Percentiles rank a stretch among this genome's conserved stretches.
phyloP scores from a whole-genome alignment of 2,113 vertebrate species.

The Caranx melampygus region DNA sequence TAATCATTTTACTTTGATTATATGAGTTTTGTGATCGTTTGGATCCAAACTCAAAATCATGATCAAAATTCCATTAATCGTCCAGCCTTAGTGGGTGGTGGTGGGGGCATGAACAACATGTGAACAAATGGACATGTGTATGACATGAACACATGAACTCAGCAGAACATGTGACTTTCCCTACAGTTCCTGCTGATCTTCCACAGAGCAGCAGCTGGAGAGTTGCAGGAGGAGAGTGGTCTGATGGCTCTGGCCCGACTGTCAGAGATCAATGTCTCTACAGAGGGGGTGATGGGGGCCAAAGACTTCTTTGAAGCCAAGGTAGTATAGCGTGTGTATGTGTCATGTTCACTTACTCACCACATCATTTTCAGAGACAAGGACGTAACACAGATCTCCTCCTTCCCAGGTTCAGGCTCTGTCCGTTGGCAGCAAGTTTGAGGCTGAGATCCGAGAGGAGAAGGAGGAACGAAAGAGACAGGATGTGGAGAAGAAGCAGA shows the following conservation, averaged over 20 bases:
- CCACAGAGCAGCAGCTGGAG: slow-evolving; percentile 90
- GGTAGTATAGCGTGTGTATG: slow-evolving; percentile 75
- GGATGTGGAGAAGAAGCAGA: slow-evolving; percentile 88
- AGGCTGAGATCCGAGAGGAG: slow-evolving; percentile 93
- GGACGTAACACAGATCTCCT: too few species aligned
- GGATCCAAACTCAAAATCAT: too few species aligned
- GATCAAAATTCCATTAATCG: too few species aligned
- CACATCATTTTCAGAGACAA: too few species aligned
- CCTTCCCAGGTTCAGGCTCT: slow-evolving; percentile 87
- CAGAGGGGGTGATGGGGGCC: slow-evolving; percentile 93
- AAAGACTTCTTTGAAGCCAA: slow-evolving; percentile 98
- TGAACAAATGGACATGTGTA: too few species aligned
- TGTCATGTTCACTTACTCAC: too few species aligned
- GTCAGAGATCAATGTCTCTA: slow-evolving; percentile 93
- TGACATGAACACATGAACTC: too few species aligned
- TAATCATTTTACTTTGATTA: too few species aligned
- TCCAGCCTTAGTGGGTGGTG: too few species aligned
- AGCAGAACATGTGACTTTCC: neutral
- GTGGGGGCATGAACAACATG: too few species aligned
- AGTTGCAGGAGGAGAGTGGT: slow-evolving; percentile 93
- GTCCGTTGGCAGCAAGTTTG: slow-evolving; percentile 91
- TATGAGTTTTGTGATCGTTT: too few species aligned
- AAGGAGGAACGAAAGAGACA: slow-evolving; percentile 90
- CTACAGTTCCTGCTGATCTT: slow-evolving; percentile 94
- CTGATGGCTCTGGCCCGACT: slow-evolving; percentile 93